Percentiles rank a stretch among this genome's conserved stretches.
These are phyloP conservation scores for Physeter macrocephalus DNA, from an alignment of 2,113 vertebrate species.

Conservation along the genomic window DNA sequence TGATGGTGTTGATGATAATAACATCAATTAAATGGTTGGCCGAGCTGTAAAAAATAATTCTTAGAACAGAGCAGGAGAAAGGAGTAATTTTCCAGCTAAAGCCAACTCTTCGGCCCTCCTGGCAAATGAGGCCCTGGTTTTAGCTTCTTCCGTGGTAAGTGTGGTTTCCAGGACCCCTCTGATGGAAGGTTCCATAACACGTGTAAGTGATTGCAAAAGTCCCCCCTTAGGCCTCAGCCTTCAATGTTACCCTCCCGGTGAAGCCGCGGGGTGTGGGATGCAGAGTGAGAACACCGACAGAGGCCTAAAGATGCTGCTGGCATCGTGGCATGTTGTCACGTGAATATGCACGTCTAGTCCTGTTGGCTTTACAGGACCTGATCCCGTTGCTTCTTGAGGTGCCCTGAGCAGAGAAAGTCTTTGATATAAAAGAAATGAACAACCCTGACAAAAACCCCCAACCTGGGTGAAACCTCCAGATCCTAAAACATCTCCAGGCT, in stretches of 20 bases:
- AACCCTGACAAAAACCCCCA: neutral
- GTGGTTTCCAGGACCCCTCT: neutral
- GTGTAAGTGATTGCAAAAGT: neutral
- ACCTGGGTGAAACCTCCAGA: neutral
- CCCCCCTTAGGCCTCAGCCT: neutral
- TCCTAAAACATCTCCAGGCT: neutral
- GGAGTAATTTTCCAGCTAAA: neutral
- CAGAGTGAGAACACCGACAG: neutral
- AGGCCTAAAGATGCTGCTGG: neutral
- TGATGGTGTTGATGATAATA: neutral
- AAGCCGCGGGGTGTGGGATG: neutral
- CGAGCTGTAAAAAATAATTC: neutral
- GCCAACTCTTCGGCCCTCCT: neutral
- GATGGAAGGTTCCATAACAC: neutral
- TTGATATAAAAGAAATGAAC: neutral
- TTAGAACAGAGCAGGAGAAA: neutral
- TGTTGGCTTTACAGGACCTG: neutral
- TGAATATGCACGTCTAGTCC: neutral
- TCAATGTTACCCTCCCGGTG: neutral
- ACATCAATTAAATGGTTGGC: neutral
- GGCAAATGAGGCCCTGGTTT: neutral
- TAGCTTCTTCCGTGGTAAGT: neutral
- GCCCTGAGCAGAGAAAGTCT: neutral
- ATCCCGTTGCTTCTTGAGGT: neutral
- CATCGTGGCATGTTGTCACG: accelerated